Base-by-base conservation (phyloP, 2,113 vertebrate species). In the Muntiacus muntjak region DNA sequence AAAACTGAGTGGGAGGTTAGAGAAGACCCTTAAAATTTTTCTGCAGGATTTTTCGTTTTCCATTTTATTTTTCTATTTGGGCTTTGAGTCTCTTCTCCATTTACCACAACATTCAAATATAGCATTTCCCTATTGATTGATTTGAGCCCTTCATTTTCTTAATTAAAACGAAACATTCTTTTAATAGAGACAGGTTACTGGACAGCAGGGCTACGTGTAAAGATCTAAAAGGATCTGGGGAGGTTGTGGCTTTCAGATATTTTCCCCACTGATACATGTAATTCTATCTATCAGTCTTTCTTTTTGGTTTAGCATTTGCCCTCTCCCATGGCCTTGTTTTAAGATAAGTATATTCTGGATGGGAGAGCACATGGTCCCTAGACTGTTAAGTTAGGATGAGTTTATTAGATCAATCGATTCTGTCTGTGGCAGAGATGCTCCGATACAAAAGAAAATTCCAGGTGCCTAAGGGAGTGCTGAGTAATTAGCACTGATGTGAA, bases 401-500 rank as follows among this genome's bases (percentile, higher is more conserved):
- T 92, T 96, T 85, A 94, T 97, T 94, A 95, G 60, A 89, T 86
- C 81, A 81, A 33, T 95, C 0, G 7, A 93, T 96, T 92, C 47
- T 89, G n/a, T 62, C 58, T 95, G 28, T 95, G 90, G 82, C 25
- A 91, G 58, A 98, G 85, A 78, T 94, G 43, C n/a, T 93, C 26
- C 15, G n/a, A 92, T 60, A 93, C 47, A 50, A 60, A 91, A 86
- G 85, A 97, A 85, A 92, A 92, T 76, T 74, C 62, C 62, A 14
- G 33, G 74, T 94, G 54, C 81, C 85, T 86, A 88, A 90, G 54
- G 74, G 57, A 97, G 87, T 90, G 47, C 79, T 57, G 58, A 88
- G 15, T 95, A 62, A 84, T 91, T 94, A 93, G 33, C 88, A 81
- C 14, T 74, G 76, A 71, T 52, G 16, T 85, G 76, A 74, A 86